Evolutionary conservation across 1,140 invertebrate species (phyloP), one percentile per base, ranked within the genome.

Genomic region (Microplitis demolitor): DNA sequence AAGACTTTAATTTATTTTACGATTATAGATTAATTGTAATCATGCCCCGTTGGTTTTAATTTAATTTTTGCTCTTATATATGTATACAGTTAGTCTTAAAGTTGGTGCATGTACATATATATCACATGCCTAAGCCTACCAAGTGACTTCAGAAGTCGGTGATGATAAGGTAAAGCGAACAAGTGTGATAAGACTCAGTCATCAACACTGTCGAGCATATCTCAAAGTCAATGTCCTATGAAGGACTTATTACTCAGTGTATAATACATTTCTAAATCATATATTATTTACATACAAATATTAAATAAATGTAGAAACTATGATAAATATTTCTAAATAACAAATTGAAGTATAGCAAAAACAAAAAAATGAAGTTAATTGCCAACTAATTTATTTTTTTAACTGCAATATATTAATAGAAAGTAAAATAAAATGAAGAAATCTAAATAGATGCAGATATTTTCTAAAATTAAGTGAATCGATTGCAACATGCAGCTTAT

Each of bases 191-290:
- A 72, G 50, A 39, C 71, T 62, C 67, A 78, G 74, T 62, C 74
- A 76, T 79, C 78, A 80, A 81, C 74, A 71, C 58, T 73, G 66
- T 16, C 39, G 77, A 79, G 79, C 78, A 81, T 87, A 86, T 86
- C 85, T 86, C 85, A 87, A 87, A 87, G 85, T 86, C 85, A 87
- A 87, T 87, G 85, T 86, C 85, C 85, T 87, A 85, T 85, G 84
- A 85, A 86, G 84, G 80, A 85, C 82, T 85, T 80, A 70, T 72
- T 34, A 78, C 71, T 74, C 73, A 71, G 74, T 69, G 67, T 69
- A 64, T 76, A 64, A 63, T 66, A 61, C 24, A 24, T 24, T n/a
- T n/a, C n/a, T n/a, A 24, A 24, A 24, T 24, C 24, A 24, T 24
- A 24, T 24, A 24, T 24, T 24, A 24, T 24, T 71, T 73, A 71